Conservation (phyloP, 2,888 invertebrate genomes). For the Cotesia congregata region DNA sequence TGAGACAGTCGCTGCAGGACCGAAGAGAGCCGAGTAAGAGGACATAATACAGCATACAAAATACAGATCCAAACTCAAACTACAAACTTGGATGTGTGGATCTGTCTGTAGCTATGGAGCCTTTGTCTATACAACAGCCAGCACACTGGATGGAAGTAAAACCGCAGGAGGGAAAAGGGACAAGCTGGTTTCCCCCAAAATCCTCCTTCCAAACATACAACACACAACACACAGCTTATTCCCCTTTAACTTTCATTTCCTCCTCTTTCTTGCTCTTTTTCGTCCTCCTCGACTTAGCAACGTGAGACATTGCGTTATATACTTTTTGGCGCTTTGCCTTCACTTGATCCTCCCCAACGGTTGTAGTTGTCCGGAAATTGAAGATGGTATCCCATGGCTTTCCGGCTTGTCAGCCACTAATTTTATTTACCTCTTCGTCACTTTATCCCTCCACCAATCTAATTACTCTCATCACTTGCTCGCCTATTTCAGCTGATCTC, state of each 20-base stretch:
- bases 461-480: slow-evolving; percentile 16
- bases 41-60: background rate
- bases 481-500: slow-evolving; percentile 16
- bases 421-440: slow-evolving; percentile 22
- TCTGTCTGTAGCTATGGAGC: background rate
- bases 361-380: slow-evolving; percentile 35
- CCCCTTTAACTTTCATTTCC: slow-evolving; percentile 6
- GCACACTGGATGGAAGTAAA: slow-evolving; percentile 2
- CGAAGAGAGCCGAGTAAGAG: background rate
- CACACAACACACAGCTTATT: slow-evolving; percentile 14
- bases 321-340: slow-evolving; percentile 8
- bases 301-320: slow-evolving; percentile 23
- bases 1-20: background rate
- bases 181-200: slow-evolving; percentile 23
- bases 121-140: slow-evolving; percentile 7
- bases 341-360: slow-evolving; percentile 1
- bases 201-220: background rate
- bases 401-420: slow-evolving; percentile 31
- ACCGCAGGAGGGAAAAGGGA: slow-evolving; percentile 33
- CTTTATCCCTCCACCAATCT: slow-evolving; percentile 24
- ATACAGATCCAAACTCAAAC: background rate
- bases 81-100: too few relatives aligned
- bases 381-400: slow-evolving; percentile 29
- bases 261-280: slow-evolving; percentile 3
- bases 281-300: slow-evolving; percentile 21